These are phyloP conservation scores for Hycleus phaleratus DNA, from an alignment of 1,140 invertebrate genomes.

Conservation along the genomic window DNA sequence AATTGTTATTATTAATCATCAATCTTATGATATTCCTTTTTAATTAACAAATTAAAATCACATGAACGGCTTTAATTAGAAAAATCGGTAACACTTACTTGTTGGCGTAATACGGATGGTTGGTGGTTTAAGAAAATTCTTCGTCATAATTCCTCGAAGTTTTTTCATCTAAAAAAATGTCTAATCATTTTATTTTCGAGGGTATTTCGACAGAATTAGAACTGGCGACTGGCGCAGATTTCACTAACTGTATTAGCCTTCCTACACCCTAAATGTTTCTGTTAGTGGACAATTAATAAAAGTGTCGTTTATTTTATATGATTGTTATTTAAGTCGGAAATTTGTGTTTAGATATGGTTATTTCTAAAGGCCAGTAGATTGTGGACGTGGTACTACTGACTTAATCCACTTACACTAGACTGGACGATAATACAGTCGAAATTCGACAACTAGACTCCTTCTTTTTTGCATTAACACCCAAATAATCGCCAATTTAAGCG, in stretches of 20 bases:
- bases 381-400: background rate
- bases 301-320: conserved; percentile 5
- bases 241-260: background rate
- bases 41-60: too few species aligned
- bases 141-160: too few species aligned
- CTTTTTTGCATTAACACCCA: background rate
- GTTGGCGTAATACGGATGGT: conserved; percentile 1
- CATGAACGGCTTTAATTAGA: background rate
- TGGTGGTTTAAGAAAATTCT: background rate
- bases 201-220: background rate
- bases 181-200: too few species aligned
- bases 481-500: background rate
- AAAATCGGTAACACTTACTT: background rate
- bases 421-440: background rate
- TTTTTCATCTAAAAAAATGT: too few species aligned
- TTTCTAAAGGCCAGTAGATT: background rate
- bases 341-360: conserved; percentile 7
- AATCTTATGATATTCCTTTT: too few species aligned
- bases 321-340: conserved; percentile 13
- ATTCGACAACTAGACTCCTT: background rate
- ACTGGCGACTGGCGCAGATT: background rate
- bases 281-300: conserved; percentile 16
- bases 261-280: conserved; percentile 7
- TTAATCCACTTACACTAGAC: background rate
- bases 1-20: too few species aligned